These are phyloP conservation scores for Linyphia triangularis DNA, from an alignment of 2,888 invertebrate genomes.

Conservation along the genomic window DNA sequence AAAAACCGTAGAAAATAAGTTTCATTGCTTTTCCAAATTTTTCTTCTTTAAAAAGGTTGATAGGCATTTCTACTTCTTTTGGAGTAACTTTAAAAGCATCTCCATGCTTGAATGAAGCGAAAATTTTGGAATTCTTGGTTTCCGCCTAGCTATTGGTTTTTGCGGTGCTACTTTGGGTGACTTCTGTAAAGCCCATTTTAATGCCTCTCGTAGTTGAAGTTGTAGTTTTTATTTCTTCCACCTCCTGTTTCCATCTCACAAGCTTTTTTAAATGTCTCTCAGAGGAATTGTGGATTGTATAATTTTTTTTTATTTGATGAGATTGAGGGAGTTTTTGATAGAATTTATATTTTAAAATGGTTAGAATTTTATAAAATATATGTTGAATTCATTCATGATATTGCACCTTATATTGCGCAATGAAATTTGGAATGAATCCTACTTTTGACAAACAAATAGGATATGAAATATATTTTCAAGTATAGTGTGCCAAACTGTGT, in stretches of 20 bases:
- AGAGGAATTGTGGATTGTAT: too few species aligned
- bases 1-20: conserved; percentile 40
- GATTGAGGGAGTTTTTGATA: too few species aligned
- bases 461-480: too few species aligned
- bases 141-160: not conserved
- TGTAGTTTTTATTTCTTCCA: not conserved
- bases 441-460: too few species aligned
- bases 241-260: not conserved
- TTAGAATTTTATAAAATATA: too few species aligned
- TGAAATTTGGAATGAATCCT: too few species aligned
- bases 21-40: conserved; percentile 17
- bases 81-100: conserved; percentile 51
- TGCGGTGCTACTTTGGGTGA: conserved; percentile 15
- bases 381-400: too few species aligned
- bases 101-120: conserved; percentile 41
- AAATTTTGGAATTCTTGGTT: conserved; percentile 37
- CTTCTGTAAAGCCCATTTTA: conserved; percentile 11
- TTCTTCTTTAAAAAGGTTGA: conserved; percentile 41
- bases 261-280: not conserved
- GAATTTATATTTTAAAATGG: too few species aligned
- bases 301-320: too few species aligned
- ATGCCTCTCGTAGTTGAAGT: not conserved
- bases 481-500: too few species aligned
- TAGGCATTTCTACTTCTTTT: conserved; percentile 33
- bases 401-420: too few species aligned